A percentile compares a stretch with the other conserved stretches of the same genome.
Conservation (phyloP, 1,140 invertebrate species). For the Drosophila sechellia region DNA sequence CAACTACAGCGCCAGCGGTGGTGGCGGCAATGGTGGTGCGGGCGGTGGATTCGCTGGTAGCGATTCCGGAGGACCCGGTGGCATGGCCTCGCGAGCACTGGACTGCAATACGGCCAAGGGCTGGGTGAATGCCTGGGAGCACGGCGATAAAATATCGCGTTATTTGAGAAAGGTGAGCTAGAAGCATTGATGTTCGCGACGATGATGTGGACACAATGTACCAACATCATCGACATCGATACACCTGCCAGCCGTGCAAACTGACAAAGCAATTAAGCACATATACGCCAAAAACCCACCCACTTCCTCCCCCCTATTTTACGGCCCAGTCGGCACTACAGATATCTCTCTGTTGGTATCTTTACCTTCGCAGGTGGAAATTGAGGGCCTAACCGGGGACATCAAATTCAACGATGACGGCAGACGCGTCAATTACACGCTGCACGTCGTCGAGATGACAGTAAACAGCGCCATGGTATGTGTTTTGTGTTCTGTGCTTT, state of each 20-base stretch:
- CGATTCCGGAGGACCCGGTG: slow-evolving; percentile 44
- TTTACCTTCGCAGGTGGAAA: slow-evolving; percentile 90
- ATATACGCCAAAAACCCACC: slow-evolving; percentile 4
- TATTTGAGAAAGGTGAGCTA: slow-evolving; percentile 91
- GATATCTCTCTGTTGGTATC: slow-evolving; percentile 3
- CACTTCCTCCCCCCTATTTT: slow-evolving; percentile 1
- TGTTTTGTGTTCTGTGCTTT: slow-evolving; percentile 29
- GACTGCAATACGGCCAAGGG: slow-evolving; percentile 92
- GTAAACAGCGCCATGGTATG: slow-evolving; percentile 83
- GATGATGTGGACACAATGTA: slow-evolving; percentile 31
- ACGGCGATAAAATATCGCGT: slow-evolving; percentile 94
- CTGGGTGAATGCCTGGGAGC: slow-evolving; percentile 93
- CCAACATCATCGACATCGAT: slow-evolving; percentile 33
- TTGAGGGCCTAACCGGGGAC: slow-evolving; percentile 95
- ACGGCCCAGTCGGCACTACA: slow-evolving; percentile 4
- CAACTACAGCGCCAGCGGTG: slow-evolving; percentile 32
- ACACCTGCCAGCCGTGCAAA: slow-evolving; percentile 40
- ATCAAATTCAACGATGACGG: slow-evolving; percentile 95
- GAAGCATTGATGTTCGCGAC: slow-evolving; percentile 30
- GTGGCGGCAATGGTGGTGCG: slow-evolving; percentile 3
- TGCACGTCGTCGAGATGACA: slow-evolving; percentile 97
- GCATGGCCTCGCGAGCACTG: slow-evolving; percentile 86
- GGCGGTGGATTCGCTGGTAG: slow-evolving; percentile 24
- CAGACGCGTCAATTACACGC: slow-evolving; percentile 93
- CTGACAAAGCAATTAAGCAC: slow-evolving; percentile 77